These are phyloP conservation scores for Spicauda simplicius DNA, from an alignment of 2,888 invertebrate genomes.

Conservation along the genomic window DNA sequence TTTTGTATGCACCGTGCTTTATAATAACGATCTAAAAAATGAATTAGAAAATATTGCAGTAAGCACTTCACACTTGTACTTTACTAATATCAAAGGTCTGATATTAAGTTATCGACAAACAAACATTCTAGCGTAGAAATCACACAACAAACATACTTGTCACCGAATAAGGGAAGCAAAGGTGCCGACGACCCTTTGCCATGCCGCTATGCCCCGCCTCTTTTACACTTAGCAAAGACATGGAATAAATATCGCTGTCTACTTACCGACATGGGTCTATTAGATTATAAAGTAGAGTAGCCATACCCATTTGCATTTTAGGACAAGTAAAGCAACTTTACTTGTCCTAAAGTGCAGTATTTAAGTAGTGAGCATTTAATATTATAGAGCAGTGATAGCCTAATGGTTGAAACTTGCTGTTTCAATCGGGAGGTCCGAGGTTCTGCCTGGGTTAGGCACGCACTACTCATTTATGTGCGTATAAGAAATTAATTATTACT, in stretches of 20 bases:
- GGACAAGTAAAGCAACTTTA: neutral
- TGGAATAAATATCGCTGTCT: conserved; percentile 22
- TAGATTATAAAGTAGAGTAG: conserved; percentile 11
- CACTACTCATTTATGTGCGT: too few relatives aligned
- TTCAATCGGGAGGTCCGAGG: too few relatives aligned
- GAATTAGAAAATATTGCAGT: neutral
- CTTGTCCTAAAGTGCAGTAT: too few relatives aligned
- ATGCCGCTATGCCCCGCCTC: conserved; percentile 15
- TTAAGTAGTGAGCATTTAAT: too few relatives aligned
- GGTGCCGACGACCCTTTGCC: conserved; percentile 36
- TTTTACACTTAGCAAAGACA: conserved; percentile 21
- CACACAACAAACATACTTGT: conserved; percentile 36
- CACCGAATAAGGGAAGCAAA: conserved; percentile 39
- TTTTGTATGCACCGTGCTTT: too few relatives aligned
- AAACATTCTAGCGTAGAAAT: conserved; percentile 30
- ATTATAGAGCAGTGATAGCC: too few relatives aligned
- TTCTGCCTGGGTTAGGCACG: too few relatives aligned
- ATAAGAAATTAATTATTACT: too few relatives aligned
- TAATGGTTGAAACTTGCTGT: too few relatives aligned
- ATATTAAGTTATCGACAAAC: conserved; percentile 23
- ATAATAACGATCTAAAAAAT: neutral
- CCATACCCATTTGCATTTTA: neutral
- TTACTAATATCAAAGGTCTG: neutral
- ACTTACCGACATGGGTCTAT: conserved; percentile 24
- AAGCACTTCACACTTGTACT: neutral